Percentiles rank a stretch among this genome's conserved stretches.
Conservation (phyloP, 2,113 vertebrate species). For the Limnothrissa miodon region DNA sequence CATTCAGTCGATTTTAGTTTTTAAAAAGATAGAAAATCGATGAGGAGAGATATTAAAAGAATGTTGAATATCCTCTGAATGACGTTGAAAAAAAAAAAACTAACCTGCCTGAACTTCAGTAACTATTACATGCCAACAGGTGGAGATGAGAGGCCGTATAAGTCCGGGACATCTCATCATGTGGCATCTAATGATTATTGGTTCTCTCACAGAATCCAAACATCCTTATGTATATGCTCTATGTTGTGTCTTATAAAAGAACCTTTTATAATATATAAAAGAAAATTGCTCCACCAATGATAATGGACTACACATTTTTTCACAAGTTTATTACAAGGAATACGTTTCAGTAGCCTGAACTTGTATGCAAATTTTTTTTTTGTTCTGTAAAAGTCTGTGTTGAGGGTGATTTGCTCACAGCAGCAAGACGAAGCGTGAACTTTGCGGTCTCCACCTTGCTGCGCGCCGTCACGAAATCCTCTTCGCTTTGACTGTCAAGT, state of each 20-base stretch:
- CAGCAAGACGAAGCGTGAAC: background rate
- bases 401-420: too few relatives aligned
- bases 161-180: background rate
- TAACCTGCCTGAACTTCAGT: background rate
- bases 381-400: too few relatives aligned
- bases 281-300: background rate
- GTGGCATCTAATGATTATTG: background rate
- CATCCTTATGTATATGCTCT: background rate
- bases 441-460: background rate
- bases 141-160: background rate
- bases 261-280: background rate
- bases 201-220: background rate
- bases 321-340: background rate
- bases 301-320: background rate
- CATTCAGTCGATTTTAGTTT: too few relatives aligned
- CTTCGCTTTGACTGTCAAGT: slow-evolving; percentile 14
- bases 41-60: too few relatives aligned
- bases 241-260: background rate
- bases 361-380: too few relatives aligned
- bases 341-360: background rate
- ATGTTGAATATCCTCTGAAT: too few relatives aligned
- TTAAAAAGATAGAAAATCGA: too few relatives aligned
- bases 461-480: slow-evolving; percentile 1
- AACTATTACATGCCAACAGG: background rate
- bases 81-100: too few relatives aligned